Conservation (phyloP, 2,888 invertebrate genomes). For the Nesidiocoris tenuis region DNA sequence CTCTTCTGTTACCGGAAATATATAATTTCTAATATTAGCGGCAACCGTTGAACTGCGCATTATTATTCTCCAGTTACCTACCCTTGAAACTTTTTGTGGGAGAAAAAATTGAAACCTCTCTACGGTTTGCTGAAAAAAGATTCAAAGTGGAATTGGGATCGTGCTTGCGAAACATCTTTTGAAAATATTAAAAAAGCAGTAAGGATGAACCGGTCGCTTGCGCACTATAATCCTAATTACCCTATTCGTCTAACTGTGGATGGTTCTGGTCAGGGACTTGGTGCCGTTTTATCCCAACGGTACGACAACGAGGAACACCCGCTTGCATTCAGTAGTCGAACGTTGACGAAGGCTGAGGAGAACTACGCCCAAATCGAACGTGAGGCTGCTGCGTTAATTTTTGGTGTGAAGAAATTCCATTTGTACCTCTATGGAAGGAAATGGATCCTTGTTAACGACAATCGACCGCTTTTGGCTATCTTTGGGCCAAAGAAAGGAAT, state of each 20-base stretch:
- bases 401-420: conserved; percentile 1
- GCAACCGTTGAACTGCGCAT: too few relatives aligned
- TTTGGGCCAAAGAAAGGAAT: conserved; percentile 19
- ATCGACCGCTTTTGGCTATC: neutral
- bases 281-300: neutral
- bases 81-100: too few relatives aligned
- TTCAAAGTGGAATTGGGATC: neutral
- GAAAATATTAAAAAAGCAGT: neutral
- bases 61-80: too few relatives aligned
- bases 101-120: too few relatives aligned
- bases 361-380: neutral
- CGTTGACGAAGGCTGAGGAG: conserved; percentile 16
- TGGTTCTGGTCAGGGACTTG: conserved; percentile 6
- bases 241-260: conserved; percentile 10
- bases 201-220: neutral
- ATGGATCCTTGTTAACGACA: neutral
- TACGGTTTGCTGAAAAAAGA: conserved; percentile 2
- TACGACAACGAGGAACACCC: conserved; percentile 1
- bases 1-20: too few relatives aligned
- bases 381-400: conserved; percentile 13
- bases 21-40: too few relatives aligned
- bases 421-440: conserved; percentile 1
- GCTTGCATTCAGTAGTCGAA: neutral
- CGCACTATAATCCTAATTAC: conserved; percentile 7
- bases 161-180: neutral